phyloP scores from a whole-genome alignment of 2,888 invertebrate species.

The Himalopsyche japonica region DNA sequence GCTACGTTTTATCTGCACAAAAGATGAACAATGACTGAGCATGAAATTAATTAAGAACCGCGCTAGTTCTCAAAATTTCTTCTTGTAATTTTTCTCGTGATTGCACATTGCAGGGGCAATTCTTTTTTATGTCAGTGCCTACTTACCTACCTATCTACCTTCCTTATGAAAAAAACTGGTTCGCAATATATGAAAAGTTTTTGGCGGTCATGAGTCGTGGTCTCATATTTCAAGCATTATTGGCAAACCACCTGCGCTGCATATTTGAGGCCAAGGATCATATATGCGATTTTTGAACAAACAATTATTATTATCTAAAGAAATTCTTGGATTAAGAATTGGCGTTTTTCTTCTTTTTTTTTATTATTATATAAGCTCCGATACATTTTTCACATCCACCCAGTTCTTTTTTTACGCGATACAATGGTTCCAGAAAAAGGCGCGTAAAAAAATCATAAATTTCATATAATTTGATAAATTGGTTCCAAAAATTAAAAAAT shows the following conservation, averaged over 20 bases:
- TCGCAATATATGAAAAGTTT: not conserved
- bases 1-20: too few species aligned
- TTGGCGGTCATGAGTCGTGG: not conserved
- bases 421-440: too few species aligned
- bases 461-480: too few species aligned
- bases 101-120: not conserved
- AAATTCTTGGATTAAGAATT: too few species aligned
- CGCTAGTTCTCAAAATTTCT: not conserved
- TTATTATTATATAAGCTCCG: too few species aligned
- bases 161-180: not conserved
- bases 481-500: too few species aligned
- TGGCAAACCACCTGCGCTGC: not conserved
- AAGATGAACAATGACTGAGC: too few species aligned
- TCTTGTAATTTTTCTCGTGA: not conserved
- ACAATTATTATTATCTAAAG: not conserved
- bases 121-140: not conserved
- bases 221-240: not conserved
- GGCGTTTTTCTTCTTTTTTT: too few species aligned
- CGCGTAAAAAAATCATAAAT: too few species aligned
- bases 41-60: too few species aligned
- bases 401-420: too few species aligned
- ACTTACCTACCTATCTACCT: not conserved
- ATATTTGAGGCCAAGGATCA: not conserved
- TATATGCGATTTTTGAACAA: not conserved
- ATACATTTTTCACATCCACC: too few species aligned